phyloP scores from a whole-genome alignment of 53 echinoderm and acorn worm genomes.

The Holothuria leucospilota region DNA sequence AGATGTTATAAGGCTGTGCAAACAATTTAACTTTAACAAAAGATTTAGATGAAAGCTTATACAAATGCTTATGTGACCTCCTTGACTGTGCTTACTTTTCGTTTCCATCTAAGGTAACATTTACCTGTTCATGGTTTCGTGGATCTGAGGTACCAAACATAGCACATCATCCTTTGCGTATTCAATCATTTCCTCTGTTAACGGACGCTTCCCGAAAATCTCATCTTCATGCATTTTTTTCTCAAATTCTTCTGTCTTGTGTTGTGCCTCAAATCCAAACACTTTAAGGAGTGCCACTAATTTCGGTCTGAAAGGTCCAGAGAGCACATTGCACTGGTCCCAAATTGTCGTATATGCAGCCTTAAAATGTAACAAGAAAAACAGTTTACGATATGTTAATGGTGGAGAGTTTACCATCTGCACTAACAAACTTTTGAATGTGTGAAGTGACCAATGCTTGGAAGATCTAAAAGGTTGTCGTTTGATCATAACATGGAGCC shows the following conservation, averaged over 20 bases:
- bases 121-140: constrained; percentile 10
- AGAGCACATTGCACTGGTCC: neutral
- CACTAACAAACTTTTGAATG: too few species aligned
- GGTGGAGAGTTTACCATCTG: too few species aligned
- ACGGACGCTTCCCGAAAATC: constrained; percentile 14
- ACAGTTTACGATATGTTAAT: neutral
- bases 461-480: too few species aligned
- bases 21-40: too few species aligned
- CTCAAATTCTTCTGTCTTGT: constrained; percentile 9
- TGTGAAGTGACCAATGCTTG: too few species aligned
- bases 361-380: neutral
- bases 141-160: constrained; percentile 25
- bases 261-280: neutral
- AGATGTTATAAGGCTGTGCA: too few species aligned
- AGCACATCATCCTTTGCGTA: constrained; percentile 21
- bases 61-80: too few species aligned
- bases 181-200: constrained; percentile 5
- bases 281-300: neutral
- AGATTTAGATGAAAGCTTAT: too few species aligned
- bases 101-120: neutral
- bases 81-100: too few species aligned
- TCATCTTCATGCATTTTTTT: constrained; percentile 1
- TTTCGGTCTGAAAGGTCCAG: constrained; percentile 10
- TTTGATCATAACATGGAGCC: too few species aligned
- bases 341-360: constrained; percentile 33